Evolutionary conservation across 2,888 invertebrate genomes (phyloP).

Genomic region (Prosapia bicincta): DNA sequence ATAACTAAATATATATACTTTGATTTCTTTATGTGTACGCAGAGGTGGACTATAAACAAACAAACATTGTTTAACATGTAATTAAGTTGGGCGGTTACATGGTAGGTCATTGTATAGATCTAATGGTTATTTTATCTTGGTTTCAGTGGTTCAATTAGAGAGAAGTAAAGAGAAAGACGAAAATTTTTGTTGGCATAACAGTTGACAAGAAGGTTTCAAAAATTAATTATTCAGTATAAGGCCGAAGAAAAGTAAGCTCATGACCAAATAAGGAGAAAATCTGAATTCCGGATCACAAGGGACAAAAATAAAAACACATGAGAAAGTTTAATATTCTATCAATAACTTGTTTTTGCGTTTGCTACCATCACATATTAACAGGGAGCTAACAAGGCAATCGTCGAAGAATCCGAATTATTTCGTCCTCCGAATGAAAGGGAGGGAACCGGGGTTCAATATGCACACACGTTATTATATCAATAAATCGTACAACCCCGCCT

Average conservation of each 20-base stretch:
- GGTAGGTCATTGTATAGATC: too few relatives aligned
- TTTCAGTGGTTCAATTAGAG: not conserved
- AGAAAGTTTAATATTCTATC: not conserved
- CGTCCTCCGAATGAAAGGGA: not conserved
- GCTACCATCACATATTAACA: not conserved
- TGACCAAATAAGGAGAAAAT: conserved; percentile 27
- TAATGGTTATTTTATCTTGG: not conserved
- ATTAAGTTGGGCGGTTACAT: too few relatives aligned
- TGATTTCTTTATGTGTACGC: too few relatives aligned
- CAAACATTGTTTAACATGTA: too few relatives aligned
- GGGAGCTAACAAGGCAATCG: not conserved
- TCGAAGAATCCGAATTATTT: not conserved
- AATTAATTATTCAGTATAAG: not conserved
- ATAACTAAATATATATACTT: too few relatives aligned
- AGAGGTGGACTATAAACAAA: too few relatives aligned
- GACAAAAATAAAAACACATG: conserved; percentile 5
- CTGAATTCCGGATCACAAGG: conserved; percentile 25
- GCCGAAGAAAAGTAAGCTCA: conserved; percentile 22
- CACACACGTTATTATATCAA: not conserved
- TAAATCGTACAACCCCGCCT: not conserved
- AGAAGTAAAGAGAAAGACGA: not conserved
- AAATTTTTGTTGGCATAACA: not conserved
- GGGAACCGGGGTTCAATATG: not conserved
- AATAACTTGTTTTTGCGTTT: not conserved
- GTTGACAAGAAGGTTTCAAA: not conserved